Evolutionary conservation across 2,888 invertebrate genomes (phyloP), one percentile per base, ranked within the genome.

Genomic region (Plutella xylostella): DNA sequence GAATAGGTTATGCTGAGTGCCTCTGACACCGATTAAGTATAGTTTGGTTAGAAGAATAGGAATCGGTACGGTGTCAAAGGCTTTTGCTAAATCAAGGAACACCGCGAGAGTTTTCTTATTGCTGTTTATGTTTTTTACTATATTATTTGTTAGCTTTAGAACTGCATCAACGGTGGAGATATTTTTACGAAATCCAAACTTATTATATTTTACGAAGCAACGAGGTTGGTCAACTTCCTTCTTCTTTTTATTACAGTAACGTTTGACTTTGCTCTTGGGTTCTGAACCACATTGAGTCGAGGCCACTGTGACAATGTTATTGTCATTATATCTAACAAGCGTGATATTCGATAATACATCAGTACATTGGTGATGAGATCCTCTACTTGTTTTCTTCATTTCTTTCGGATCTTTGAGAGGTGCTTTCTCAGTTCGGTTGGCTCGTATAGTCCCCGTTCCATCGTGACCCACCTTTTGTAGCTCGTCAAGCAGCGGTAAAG

Each of bases 221-320:
- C 39, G 5, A 14, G 39, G 41, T 30, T 41, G 41, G 28, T 41
- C 41, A 41, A 42, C 42, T 12, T 42, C 42, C 20, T 31, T 42
- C 15, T 42, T 42, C 15, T 42, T 19, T 33, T 42, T 42, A 14
- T 42, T 33, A 21, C 33, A 42, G 28, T 41, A 50, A 43, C 48
- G 45, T 22, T 51, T 51, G 17, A 51, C 49, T 34, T 48, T 51
- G 1, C 51, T 30, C 4, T 49, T 38, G n/a, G 49, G 49, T 25
- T 48, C 14, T 6, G 14, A 4, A 33, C 42, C 42, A 12, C 33
- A 33, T 14, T 33, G n/a, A n/a, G 31, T 31, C 3, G 33, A 42
- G 5, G 33, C 42, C 7, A 42, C 42, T 3, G 33, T 42, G 15
- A 31, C 33, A 20, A 42, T 42, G 21, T 42, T 33, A 15, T 42